Evolutionary conservation across 2,888 invertebrate species (phyloP).

Genomic region (Andrena bicolor): DNA sequence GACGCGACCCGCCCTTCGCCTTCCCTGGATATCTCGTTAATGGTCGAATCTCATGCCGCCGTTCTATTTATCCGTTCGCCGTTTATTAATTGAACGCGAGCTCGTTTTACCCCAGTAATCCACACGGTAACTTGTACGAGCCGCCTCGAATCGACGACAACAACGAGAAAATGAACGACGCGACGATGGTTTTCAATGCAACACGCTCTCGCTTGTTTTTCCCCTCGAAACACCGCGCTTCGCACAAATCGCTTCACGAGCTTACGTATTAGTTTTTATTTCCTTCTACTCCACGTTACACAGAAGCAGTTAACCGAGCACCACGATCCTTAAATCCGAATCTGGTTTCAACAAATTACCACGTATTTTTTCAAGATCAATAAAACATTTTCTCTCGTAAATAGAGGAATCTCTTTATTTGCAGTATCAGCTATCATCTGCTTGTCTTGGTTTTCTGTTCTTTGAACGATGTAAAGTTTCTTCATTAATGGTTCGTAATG

Average conservation of each 20-base stretch:
- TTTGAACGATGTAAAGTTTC: too few species aligned
- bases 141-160: neutral
- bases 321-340: neutral
- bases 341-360: neutral
- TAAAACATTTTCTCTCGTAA: too few species aligned
- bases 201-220: neutral
- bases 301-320: neutral
- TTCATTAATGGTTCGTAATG: too few species aligned
- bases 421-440: too few species aligned
- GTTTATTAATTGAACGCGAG: constrained; percentile 44
- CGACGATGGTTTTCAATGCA: constrained; percentile 3
- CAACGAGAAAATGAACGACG: constrained; percentile 19
- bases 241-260: neutral
- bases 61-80: constrained; percentile 40
- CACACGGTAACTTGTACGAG: neutral
- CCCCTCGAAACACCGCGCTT: neutral
- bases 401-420: too few species aligned
- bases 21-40: constrained; percentile 36
- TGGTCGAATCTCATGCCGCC: constrained; percentile 3
- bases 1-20: neutral
- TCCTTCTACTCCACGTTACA: neutral
- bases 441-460: too few species aligned
- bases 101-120: constrained; percentile 13
- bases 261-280: neutral
- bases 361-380: too few species aligned